These are phyloP conservation scores for Metellina segmentata DNA, from an alignment of 2,888 invertebrate species.

Conservation along the genomic window DNA sequence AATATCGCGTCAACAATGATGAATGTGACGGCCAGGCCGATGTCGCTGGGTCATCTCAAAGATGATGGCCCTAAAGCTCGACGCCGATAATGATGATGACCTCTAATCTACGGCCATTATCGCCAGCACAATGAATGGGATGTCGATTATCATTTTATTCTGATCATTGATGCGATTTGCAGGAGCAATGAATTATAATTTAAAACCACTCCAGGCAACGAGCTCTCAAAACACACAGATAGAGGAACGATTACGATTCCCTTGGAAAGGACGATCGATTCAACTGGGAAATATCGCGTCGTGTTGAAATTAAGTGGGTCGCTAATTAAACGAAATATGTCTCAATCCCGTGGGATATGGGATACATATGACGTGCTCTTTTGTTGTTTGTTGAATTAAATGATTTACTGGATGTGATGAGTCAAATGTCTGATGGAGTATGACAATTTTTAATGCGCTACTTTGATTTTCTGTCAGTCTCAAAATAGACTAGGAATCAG, in stretches of 20 bases:
- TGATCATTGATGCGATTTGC: background rate
- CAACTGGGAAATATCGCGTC: background rate
- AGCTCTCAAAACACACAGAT: background rate
- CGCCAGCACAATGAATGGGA: background rate
- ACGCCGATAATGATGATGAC: background rate
- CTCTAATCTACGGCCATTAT: background rate
- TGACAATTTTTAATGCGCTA: too few species aligned
- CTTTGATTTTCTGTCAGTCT: too few species aligned
- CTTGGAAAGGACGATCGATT: background rate
- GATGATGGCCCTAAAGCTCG: background rate
- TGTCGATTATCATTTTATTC: background rate
- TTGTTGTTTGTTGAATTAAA: background rate
- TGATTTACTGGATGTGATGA: background rate
- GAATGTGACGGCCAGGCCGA: background rate
- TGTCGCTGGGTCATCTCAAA: background rate
- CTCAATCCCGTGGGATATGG: background rate
- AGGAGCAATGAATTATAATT: background rate
- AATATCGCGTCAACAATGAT: background rate
- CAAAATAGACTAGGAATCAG: too few species aligned
- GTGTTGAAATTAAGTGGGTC: background rate
- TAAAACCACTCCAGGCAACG: background rate
- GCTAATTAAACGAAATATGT: background rate
- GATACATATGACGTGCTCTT: background rate
- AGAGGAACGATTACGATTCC: background rate
- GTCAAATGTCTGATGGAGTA: background rate